Base-by-base conservation (phyloP, 2,797 vertebrate genomes). In the Macropus fuliginosus region DNA sequence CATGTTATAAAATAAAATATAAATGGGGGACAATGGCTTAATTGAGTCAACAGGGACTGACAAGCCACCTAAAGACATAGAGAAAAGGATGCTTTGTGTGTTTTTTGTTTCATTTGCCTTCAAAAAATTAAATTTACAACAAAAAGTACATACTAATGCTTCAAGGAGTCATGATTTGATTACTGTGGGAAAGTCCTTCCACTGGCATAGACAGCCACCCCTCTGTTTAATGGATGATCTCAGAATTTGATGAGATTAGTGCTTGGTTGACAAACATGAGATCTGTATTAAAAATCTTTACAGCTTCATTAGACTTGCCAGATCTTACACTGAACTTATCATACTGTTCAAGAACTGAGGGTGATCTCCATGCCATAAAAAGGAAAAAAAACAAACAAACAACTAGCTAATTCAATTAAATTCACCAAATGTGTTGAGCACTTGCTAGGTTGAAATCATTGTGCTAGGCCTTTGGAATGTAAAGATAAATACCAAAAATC, bases 1-100 rank as follows among this genome's bases (percentile, higher is more conserved):
- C 34, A 54, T 50, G 50, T 66, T 93, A 54, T 95, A 93, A 87
- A 94, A 56, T 27, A n/a, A 93, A 92, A n/a, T 66, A 50, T 18
- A 93, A 92, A 54, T 90, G 12, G 3, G 1, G 0, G 55, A 66
- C 57, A 92, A 52, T 94, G 91, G 52, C 56, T 96, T 14, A 74
- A 56, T 0, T 89, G 91, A 94, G 5, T 29, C n/a, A 62, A 52
- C 29, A 94, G 81, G 8, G 10, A 5, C 0, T 91, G 24, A 56
- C 12, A 55, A 46, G 40, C 40, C 21, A 50, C 21, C 46, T 81
- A 81, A 81, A 81, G 40, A 24, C 40, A 81, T 21, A 50, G 13
- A 27, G 24, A 34, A 87, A 87, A 40, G 21, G 74, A 50, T 87
- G 9, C 21, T 87, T 50, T 87, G 74, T 46, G 40, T 24, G 5